These are phyloP conservation scores for Poeciliopsis retropinna DNA, from an alignment of 2,113 vertebrate genomes.

Conservation along the genomic window DNA sequence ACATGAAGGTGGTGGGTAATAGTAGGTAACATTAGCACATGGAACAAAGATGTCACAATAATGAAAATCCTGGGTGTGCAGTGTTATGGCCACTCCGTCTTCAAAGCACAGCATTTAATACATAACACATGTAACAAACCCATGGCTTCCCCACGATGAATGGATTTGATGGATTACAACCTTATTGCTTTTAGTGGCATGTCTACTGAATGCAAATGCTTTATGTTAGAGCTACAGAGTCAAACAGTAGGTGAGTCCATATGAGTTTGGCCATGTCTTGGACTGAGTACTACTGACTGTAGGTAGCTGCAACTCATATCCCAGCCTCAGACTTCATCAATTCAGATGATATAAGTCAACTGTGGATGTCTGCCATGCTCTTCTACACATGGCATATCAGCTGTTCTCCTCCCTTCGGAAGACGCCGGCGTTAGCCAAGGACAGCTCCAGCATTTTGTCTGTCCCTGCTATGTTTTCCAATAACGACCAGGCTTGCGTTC, in stretches of 20 bases:
- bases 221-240: conserved; percentile 64
- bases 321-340: conserved; percentile 45
- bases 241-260: conserved; percentile 49
- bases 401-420: conserved; percentile 29
- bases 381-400: conserved; percentile 48
- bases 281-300: conserved; percentile 38
- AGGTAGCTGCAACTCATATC: conserved; percentile 59
- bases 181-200: conserved; percentile 78
- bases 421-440: conserved; percentile 28
- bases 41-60: conserved; percentile 36
- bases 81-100: conserved; percentile 53
- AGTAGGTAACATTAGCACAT: conserved; percentile 44
- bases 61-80: conserved; percentile 53
- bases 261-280: conserved; percentile 40
- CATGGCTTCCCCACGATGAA: conserved; percentile 55
- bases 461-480: conserved; percentile 30
- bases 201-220: conserved; percentile 67
- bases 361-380: conserved; percentile 48
- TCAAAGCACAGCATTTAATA: conserved; percentile 52
- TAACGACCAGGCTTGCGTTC: conserved; percentile 35
- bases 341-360: conserved; percentile 36
- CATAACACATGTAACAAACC: conserved; percentile 44
- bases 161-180: conserved; percentile 53
- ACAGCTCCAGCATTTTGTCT: conserved; percentile 37
- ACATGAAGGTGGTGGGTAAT: conserved; percentile 52